These are phyloP conservation scores for Trematocara macrostoma DNA, from an alignment of 2,113 vertebrate species.

Conservation along the genomic window DNA sequence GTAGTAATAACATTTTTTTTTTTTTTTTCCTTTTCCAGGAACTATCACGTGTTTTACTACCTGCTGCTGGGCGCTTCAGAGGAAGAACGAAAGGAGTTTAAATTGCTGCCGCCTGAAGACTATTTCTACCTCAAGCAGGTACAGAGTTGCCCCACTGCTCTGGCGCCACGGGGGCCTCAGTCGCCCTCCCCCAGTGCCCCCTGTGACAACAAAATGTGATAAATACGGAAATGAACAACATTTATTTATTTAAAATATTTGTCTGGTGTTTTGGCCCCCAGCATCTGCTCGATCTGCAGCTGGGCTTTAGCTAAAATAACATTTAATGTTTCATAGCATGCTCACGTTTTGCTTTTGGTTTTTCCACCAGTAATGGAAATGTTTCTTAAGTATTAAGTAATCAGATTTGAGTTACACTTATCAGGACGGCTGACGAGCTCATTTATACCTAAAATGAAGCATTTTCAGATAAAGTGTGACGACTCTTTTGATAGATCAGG, in stretches of 20 bases:
- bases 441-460: not conserved
- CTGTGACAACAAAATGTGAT: not conserved
- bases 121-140: constrained; percentile 99
- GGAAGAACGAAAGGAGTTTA: constrained; percentile 88
- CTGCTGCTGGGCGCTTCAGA: constrained; percentile 87
- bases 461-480: not conserved
- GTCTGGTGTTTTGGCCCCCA: not conserved
- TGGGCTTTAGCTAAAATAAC: not conserved
- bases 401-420: not conserved
- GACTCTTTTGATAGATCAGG: not conserved
- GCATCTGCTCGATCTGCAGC: not conserved
- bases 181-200: not conserved
- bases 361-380: not conserved
- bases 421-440: not conserved
- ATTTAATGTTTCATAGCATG: not conserved
- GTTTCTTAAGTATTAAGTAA: not conserved
- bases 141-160: not conserved
- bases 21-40: constrained; percentile 68
- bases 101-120: constrained; percentile 90
- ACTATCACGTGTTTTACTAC: constrained; percentile 99
- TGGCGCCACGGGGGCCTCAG: not conserved
- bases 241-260: not conserved
- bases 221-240: not conserved
- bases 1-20: not conserved
- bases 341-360: not conserved